phyloP scores from a whole-genome alignment of 2,797 vertebrate genomes.

The Macroramphosus scolopax region DNA sequence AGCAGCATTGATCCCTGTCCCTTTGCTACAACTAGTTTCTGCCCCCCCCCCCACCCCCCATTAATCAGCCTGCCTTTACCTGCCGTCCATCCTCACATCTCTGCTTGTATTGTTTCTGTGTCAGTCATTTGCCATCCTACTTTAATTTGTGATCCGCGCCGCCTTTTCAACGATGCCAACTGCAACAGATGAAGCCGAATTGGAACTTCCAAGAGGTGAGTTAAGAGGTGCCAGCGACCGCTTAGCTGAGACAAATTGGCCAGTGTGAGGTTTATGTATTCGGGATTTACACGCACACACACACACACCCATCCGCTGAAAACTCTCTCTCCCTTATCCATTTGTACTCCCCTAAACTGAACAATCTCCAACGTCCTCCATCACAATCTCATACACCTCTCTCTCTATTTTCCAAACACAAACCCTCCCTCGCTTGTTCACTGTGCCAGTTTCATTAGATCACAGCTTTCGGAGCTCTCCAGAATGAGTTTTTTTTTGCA shows the following conservation, averaged over 20 bases:
- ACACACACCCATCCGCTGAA: slow-evolving; percentile 3
- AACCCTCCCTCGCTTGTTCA: slow-evolving; percentile 9
- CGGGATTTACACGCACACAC: slow-evolving; percentile 36
- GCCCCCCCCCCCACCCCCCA: neutral
- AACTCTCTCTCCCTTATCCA: neutral
- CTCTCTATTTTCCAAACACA: slow-evolving; percentile 8
- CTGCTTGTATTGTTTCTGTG: slow-evolving; percentile 13
- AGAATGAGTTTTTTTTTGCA: slow-evolving; percentile 44
- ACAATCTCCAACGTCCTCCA: slow-evolving; percentile 16
- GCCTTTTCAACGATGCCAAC: slow-evolving; percentile 30
- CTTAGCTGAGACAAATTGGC: slow-evolving; percentile 65
- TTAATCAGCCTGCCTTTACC: slow-evolving; percentile 7
- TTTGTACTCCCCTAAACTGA: neutral
- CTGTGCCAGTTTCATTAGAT: slow-evolving; percentile 46
- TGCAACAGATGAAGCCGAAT: slow-evolving; percentile 42
- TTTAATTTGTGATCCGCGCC: slow-evolving; percentile 6
- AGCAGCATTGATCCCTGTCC: neutral
- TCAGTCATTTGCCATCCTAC: slow-evolving; percentile 9
- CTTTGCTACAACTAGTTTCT: too few species aligned
- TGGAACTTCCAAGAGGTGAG: slow-evolving; percentile 38
- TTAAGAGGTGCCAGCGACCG: slow-evolving; percentile 47
- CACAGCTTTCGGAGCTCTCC: slow-evolving; percentile 36
- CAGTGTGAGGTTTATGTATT: slow-evolving; percentile 61
- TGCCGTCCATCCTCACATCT: slow-evolving; percentile 6
- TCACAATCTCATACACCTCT: slow-evolving; percentile 25